Percentiles rank a stretch among this genome's conserved stretches.
Evolutionary conservation across 2,888 invertebrate species (phyloP).

Genomic region (Hemistola chrysoprasaria): DNA sequence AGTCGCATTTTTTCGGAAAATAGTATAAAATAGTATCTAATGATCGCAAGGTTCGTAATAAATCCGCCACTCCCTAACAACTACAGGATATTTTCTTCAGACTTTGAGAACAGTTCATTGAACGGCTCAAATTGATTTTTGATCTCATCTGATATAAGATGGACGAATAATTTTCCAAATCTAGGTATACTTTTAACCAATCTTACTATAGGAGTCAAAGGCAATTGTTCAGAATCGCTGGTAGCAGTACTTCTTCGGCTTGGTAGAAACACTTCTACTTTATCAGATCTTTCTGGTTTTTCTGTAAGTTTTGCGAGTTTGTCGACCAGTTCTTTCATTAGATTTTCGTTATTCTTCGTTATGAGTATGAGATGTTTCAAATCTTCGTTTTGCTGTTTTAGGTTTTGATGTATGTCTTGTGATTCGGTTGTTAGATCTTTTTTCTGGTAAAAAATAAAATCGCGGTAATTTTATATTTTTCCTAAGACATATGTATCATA

Average conservation of each 20-base stretch:
- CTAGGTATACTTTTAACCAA: conserved; percentile 49
- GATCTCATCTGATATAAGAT: conserved; percentile 43
- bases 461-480: too few species aligned
- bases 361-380: conserved; percentile 49
- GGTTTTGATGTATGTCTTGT: conserved; percentile 51
- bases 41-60: too few species aligned
- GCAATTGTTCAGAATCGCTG: conserved; percentile 27
- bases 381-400: conserved; percentile 55
- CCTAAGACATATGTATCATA: too few species aligned
- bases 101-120: conserved; percentile 1
- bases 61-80: too few species aligned
- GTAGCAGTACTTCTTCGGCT: conserved; percentile 33
- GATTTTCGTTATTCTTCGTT: conserved; percentile 40
- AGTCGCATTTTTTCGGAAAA: too few species aligned
- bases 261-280: conserved; percentile 40
- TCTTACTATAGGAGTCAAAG: conserved; percentile 39
- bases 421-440: conserved; percentile 17
- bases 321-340: conserved; percentile 46
- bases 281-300: conserved; percentile 49
- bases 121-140: conserved; percentile 25
- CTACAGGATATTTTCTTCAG: background rate
- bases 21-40: too few species aligned
- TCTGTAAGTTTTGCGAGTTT: conserved; percentile 38
- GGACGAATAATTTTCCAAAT: conserved; percentile 51
- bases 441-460: conserved; percentile 42